Evolutionary conservation across 2,888 invertebrate genomes (phyloP).

Genomic region (Silvanus unidentatus): DNA sequence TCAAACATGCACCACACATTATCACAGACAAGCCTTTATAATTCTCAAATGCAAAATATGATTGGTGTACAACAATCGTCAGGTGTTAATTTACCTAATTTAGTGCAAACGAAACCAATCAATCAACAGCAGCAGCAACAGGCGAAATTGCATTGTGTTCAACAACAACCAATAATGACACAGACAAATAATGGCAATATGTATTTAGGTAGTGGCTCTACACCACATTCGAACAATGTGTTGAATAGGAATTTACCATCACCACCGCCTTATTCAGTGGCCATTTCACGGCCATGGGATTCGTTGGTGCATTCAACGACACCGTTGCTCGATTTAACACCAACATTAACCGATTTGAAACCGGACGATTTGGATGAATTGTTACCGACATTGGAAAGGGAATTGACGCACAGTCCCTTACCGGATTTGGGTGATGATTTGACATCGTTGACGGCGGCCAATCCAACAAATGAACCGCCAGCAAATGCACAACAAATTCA

Average conservation of each 20-base stretch:
- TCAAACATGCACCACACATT: slow-evolving; percentile 4
- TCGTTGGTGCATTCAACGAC: slow-evolving; percentile 22
- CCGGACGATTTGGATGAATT: slow-evolving; percentile 59
- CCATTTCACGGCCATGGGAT: slow-evolving; percentile 31
- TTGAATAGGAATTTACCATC: slow-evolving; percentile 25
- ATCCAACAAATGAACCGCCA: slow-evolving; percentile 26
- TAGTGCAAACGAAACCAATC: slow-evolving; percentile 4
- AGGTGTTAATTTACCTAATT: slow-evolving; percentile 2
- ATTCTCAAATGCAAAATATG: slow-evolving; percentile 3
- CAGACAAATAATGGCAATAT: too few relatives aligned
- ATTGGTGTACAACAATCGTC: too few relatives aligned
- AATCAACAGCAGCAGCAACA: neutral
- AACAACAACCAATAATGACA: too few relatives aligned
- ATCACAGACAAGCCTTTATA: slow-evolving; percentile 13
- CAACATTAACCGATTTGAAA: slow-evolving; percentile 43
- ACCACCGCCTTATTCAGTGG: slow-evolving; percentile 33
- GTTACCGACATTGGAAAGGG: slow-evolving; percentile 56
- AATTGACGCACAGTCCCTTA: slow-evolving; percentile 50
- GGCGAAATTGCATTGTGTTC: too few relatives aligned
- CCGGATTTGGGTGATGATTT: slow-evolving; percentile 50
- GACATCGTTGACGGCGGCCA: slow-evolving; percentile 48
- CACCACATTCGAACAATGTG: slow-evolving; percentile 5
- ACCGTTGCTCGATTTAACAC: slow-evolving; percentile 41
- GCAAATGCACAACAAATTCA: neutral
- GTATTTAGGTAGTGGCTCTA: too few relatives aligned